phyloP scores from a whole-genome alignment of 2,888 invertebrate genomes.

The Uloborus plumipes region DNA sequence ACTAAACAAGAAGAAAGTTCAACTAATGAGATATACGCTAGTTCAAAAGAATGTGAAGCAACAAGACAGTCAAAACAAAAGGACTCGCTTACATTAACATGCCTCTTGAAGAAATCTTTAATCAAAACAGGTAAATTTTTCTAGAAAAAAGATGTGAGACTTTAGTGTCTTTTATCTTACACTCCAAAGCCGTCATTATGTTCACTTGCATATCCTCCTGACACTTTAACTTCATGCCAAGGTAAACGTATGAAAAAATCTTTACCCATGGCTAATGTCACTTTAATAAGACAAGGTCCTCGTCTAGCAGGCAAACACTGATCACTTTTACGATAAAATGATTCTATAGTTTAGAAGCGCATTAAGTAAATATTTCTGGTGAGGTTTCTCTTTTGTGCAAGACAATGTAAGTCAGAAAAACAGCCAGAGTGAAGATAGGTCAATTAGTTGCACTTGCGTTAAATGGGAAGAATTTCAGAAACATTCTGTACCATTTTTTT shows the following conservation, averaged over 20 bases:
- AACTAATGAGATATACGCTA: too few relatives aligned
- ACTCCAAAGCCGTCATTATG: constrained; percentile 38
- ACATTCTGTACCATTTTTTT: too few relatives aligned
- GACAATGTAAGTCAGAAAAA: too few relatives aligned
- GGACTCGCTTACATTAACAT: constrained; percentile 17
- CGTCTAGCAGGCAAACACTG: constrained; percentile 43
- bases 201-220: constrained; percentile 24
- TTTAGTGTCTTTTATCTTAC: constrained; percentile 5
- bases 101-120: constrained; percentile 42
- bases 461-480: too few relatives aligned
- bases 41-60: too few relatives aligned
- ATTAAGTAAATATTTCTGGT: too few relatives aligned
- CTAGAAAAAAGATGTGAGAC: too few relatives aligned
- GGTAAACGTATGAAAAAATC: constrained; percentile 42
- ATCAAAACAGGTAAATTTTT: constrained; percentile 47
- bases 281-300: constrained; percentile 58
- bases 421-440: too few relatives aligned
- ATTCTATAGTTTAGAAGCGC: constrained; percentile 41
- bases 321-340: constrained; percentile 62
- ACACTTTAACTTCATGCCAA: constrained; percentile 33
- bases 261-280: constrained; percentile 47
- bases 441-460: too few relatives aligned
- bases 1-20: too few relatives aligned
- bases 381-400: too few relatives aligned
- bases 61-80: too few relatives aligned